Conservation (phyloP, 2,797 vertebrate species). For the Hozukius guyotensis region DNA sequence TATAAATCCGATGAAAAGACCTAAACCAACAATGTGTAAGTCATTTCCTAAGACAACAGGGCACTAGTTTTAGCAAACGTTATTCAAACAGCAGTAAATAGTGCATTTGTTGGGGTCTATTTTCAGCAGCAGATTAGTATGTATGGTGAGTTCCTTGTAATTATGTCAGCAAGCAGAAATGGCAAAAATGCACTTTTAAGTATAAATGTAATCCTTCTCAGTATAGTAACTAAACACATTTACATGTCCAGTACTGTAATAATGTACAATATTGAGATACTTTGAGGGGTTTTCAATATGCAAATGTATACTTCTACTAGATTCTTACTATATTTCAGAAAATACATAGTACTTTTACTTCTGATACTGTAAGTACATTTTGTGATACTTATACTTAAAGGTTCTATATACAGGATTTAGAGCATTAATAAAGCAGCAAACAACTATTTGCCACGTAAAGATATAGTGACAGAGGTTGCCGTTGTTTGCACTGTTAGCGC, state of each 20-base stretch:
- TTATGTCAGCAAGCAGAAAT: background rate
- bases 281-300: background rate
- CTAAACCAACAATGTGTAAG: background rate
- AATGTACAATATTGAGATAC: background rate
- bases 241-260: background rate
- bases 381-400: background rate
- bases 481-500: too few species aligned
- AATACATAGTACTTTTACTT: background rate
- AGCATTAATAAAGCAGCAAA: too few species aligned
- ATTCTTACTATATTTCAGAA: background rate
- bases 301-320: background rate
- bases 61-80: background rate
- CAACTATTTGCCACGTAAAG: too few species aligned
- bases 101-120: background rate
- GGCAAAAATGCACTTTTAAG: background rate
- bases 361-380: background rate
- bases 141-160: background rate
- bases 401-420: too few species aligned
- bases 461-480: too few species aligned
- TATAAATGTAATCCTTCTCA: background rate
- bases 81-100: background rate
- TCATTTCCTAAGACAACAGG: background rate
- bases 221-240: background rate
- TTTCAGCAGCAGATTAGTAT: background rate
- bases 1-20: background rate